Conservation (phyloP, 2,113 vertebrate genomes). For the Peucedramus taeniatus region DNA sequence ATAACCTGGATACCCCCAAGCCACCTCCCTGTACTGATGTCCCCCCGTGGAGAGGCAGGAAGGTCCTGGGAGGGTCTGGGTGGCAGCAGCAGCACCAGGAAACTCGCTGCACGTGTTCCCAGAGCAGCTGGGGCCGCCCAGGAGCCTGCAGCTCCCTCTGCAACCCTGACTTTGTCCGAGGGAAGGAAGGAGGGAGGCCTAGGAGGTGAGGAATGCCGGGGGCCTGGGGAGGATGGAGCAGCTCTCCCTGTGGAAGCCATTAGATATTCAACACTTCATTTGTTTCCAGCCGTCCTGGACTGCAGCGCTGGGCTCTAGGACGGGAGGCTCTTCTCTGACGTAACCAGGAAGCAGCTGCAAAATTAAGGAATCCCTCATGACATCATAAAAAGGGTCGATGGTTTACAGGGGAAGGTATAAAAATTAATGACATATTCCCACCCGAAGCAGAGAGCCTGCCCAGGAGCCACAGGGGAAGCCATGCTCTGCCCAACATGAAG, state of each 20-base stretch:
- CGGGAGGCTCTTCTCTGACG: constrained; percentile 78
- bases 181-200: constrained; percentile 26
- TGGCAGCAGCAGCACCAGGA: background rate
- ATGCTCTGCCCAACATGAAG: background rate
- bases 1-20: background rate
- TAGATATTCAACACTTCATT: constrained; percentile 84
- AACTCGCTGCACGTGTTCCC: background rate
- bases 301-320: constrained; percentile 66
- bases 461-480: constrained; percentile 45
- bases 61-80: fast-evolving
- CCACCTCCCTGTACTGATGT: background rate
- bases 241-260: constrained; percentile 80
- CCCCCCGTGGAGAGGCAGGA: background rate
- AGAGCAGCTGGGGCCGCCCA: background rate
- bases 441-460: constrained; percentile 40
- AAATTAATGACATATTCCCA: constrained; percentile 81
- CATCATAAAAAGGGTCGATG: constrained; percentile 80
- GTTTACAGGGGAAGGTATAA: constrained; percentile 82
- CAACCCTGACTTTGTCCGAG: background rate
- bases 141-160: constrained; percentile 6
- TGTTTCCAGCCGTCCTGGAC: constrained; percentile 74
- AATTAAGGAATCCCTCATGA: constrained; percentile 85
- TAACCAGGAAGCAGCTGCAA: constrained; percentile 86
- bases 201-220: constrained; percentile 70
- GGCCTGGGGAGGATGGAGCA: constrained; percentile 71